Conservation (phyloP, 2,113 vertebrate genomes). For the Hystrix brachyura region DNA sequence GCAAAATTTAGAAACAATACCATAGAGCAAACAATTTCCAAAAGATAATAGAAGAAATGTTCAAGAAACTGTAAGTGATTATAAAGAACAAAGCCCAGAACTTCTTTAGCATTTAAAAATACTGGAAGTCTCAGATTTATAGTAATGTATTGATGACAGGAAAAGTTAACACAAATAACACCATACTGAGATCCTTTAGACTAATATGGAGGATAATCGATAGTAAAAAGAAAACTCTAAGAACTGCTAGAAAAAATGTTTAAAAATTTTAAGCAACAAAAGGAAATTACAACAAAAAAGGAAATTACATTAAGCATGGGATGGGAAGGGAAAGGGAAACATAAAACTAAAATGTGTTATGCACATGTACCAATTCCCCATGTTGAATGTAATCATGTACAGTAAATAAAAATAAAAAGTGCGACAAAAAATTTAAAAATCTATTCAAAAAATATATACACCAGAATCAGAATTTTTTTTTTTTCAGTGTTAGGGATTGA, state of each 20-base stretch:
- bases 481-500: too few species aligned
- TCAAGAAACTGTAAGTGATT: neutral
- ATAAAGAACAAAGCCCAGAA: too few species aligned
- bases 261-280: neutral
- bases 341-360: too few species aligned
- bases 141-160: neutral
- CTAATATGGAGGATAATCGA: neutral
- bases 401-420: too few species aligned
- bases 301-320: too few species aligned
- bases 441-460: neutral
- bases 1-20: neutral
- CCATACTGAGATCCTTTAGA: rapidly evolving
- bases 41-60: neutral
- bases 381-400: too few species aligned
- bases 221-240: neutral
- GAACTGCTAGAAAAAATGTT: neutral
- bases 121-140: neutral
- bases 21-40: neutral
- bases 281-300: neutral
- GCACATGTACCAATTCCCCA: too few species aligned
- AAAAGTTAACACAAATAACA: neutral
- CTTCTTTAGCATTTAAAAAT: neutral
- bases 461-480: neutral
- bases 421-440: too few species aligned
- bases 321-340: too few species aligned